Conservation (phyloP, 2,888 invertebrate species). For the Nomada flava region DNA sequence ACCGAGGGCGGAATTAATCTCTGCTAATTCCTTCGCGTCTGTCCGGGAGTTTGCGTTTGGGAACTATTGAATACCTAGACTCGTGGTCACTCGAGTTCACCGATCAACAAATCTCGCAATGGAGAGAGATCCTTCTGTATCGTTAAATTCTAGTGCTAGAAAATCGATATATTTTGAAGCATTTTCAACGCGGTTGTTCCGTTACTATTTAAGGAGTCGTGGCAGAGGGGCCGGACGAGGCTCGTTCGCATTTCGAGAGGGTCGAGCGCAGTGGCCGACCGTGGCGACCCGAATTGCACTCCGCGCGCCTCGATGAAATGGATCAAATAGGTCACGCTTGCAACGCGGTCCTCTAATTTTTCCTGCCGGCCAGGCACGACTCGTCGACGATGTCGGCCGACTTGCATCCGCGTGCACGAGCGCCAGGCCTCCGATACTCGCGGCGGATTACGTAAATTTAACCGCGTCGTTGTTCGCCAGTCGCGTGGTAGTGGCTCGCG, state of each 20-base stretch:
- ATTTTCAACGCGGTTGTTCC: no score
- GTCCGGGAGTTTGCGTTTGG: constrained; percentile 7
- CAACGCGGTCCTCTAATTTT: constrained; percentile 42
- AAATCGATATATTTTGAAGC: no score
- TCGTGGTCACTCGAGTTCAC: background rate
- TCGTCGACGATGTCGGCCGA: constrained; percentile 9
- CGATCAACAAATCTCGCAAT: background rate
- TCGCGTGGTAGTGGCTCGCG: constrained; percentile 3
- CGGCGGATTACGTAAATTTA: constrained; percentile 30
- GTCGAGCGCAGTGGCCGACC: constrained; percentile 59
- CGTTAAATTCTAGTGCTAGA: background rate
- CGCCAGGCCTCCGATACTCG: background rate
- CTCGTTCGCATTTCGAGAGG: constrained; percentile 57
- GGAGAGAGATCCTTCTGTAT: no score
- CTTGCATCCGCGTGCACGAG: constrained; percentile 9
- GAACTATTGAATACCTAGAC: background rate
- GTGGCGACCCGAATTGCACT: constrained; percentile 54
- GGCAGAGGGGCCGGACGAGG: constrained; percentile 54
- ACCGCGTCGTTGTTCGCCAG: constrained; percentile 40
- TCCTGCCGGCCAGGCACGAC: constrained; percentile 8
- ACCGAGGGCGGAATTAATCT: constrained; percentile 2
- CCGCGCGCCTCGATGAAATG: constrained; percentile 40
- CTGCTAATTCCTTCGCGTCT: background rate
- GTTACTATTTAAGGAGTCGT: constrained; percentile 49
- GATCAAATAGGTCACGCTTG: constrained; percentile 46